A percentile compares a stretch with the other conserved stretches of the same genome.
Conservation (phyloP, 2,888 invertebrate species). For the Litoditis marina region DNA sequence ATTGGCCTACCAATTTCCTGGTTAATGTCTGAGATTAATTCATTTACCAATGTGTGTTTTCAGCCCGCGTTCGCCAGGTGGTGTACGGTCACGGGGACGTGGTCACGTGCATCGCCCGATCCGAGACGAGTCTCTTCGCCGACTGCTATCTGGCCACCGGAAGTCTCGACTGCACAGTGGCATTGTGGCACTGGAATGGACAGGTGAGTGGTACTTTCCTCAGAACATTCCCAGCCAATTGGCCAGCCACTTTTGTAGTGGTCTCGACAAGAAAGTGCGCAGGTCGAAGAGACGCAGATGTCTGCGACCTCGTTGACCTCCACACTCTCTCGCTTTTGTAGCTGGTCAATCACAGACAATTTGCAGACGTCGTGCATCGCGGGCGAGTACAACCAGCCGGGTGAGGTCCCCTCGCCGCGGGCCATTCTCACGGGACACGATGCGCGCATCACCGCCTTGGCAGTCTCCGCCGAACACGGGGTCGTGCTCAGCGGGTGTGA, state of each 20-base stretch:
- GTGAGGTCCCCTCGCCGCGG: slow-evolving; percentile 88
- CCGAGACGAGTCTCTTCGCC: slow-evolving; percentile 96
- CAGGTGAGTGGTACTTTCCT: slow-evolving; percentile 65
- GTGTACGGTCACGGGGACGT: slow-evolving; percentile 98
- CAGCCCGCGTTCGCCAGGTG: slow-evolving; percentile 95
- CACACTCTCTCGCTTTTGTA: no score
- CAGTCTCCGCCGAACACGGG: slow-evolving; percentile 95
- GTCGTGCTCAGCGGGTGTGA: slow-evolving; percentile 90
- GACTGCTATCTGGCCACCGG: slow-evolving; percentile 98
- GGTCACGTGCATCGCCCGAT: slow-evolving; percentile 92
- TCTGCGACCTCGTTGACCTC: no score
- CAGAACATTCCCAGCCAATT: no score
- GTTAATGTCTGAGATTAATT: neutral
- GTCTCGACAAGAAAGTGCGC: no score
- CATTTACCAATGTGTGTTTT: slow-evolving; percentile 45
- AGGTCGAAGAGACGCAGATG: no score
- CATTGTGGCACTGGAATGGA: slow-evolving; percentile 94
- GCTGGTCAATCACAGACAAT: slow-evolving; percentile 3
- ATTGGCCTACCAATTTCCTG: neutral
- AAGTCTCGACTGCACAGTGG: slow-evolving; percentile 93
- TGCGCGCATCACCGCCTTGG: slow-evolving; percentile 87
- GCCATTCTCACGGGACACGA: slow-evolving; percentile 97
- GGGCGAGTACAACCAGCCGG: slow-evolving; percentile 73
- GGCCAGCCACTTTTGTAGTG: no score
- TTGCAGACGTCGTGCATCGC: slow-evolving; percentile 77